Evolutionary conservation across 2,888 invertebrate genomes (phyloP).

Genomic region (Euzetes globulus): DNA sequence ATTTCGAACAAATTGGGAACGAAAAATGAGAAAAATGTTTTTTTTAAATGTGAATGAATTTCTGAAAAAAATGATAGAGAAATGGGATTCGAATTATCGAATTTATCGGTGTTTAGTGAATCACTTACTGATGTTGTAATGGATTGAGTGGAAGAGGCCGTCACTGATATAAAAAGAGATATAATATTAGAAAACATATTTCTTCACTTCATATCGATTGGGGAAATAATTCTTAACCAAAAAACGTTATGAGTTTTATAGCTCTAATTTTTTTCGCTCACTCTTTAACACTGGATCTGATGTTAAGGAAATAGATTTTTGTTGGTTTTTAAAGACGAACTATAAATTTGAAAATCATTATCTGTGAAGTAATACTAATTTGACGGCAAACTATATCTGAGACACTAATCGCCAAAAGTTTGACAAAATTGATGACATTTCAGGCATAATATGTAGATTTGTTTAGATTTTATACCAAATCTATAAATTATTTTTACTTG

Average conservation of each 20-base stretch:
- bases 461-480: neutral
- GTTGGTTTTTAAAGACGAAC: neutral
- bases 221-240: conserved; percentile 8
- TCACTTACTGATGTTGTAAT: neutral
- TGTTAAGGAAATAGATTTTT: conserved; percentile 6
- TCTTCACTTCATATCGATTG: conserved; percentile 4
- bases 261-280: neutral
- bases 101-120: neutral
- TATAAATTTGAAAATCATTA: conserved; percentile 2
- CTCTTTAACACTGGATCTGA: neutral
- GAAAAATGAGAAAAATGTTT: too few relatives aligned
- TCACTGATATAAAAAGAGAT: neutral
- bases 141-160: neutral
- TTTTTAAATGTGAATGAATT: too few relatives aligned
- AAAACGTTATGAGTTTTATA: conserved; percentile 1
- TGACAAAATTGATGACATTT: neutral
- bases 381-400: neutral
- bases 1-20: too few relatives aligned
- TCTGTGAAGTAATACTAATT: conserved; percentile 1
- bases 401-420: neutral
- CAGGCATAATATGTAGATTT: neutral
- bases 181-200: conserved; percentile 2
- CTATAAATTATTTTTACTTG: neutral
- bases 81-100: too few relatives aligned
- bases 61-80: too few relatives aligned